phyloP scores from a whole-genome alignment of 2,797 vertebrate genomes.

The Mus spretus region DNA sequence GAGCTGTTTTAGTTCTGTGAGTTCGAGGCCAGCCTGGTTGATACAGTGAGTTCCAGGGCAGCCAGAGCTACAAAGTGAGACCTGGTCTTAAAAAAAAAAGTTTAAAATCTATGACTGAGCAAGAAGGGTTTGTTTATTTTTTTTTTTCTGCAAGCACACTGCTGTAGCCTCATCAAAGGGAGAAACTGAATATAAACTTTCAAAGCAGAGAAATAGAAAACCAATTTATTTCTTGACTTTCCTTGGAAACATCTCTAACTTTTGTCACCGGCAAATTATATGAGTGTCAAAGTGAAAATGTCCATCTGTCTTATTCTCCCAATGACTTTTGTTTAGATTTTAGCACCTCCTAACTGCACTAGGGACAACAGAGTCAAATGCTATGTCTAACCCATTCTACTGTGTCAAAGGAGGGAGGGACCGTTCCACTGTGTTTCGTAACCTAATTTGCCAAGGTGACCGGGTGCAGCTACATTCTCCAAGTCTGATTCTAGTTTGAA shows the following conservation, averaged over 20 bases:
- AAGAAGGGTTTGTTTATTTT: background rate
- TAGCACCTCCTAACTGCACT: background rate
- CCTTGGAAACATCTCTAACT: conserved; percentile 44
- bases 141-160: background rate
- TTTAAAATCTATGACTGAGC: background rate
- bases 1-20: background rate
- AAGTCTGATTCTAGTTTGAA: background rate
- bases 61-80: background rate
- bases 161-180: background rate
- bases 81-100: background rate
- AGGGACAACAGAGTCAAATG: background rate
- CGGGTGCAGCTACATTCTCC: background rate
- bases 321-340: background rate
- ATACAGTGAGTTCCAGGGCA: background rate
- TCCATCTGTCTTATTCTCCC: conserved; percentile 37
- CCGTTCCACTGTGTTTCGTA: background rate
- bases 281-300: conserved; percentile 3
- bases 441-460: background rate
- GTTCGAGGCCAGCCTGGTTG: background rate
- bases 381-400: background rate
- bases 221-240: conserved; percentile 69
- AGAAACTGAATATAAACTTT: conserved; percentile 49
- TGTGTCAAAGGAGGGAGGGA: background rate
- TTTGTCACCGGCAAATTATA: conserved; percentile 34
- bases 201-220: conserved; percentile 62